These are phyloP conservation scores for Anastrepha obliqua DNA, from an alignment of 1,140 invertebrate species.

Conservation along the genomic window DNA sequence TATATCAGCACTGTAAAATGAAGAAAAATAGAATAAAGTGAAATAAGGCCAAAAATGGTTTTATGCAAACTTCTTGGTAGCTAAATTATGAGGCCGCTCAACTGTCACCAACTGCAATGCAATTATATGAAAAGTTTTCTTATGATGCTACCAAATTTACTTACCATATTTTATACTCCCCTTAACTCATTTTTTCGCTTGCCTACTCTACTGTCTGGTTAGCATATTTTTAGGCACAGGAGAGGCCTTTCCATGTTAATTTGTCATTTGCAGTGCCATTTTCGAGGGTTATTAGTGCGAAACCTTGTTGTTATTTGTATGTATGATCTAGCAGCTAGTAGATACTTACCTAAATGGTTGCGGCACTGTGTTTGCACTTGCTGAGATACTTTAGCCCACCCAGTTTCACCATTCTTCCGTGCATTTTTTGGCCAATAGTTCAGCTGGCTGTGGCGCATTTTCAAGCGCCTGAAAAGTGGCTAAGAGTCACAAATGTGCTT, in stretches of 20 bases:
- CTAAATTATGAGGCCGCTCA: slow-evolving; percentile 8
- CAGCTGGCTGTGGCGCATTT: neutral
- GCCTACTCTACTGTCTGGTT: neutral
- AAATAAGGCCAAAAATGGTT: neutral
- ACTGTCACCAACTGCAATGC: slow-evolving; percentile 1
- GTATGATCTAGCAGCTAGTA: neutral
- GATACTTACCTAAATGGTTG: neutral
- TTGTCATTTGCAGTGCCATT: slow-evolving; percentile 12
- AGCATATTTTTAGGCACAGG: neutral
- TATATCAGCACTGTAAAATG: too few species aligned
- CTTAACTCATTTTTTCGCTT: neutral
- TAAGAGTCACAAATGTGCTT: slow-evolving; percentile 35
- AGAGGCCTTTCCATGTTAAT: neutral
- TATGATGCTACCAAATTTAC: neutral
- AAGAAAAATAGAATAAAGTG: neutral
- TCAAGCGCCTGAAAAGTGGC: slow-evolving; percentile 21
- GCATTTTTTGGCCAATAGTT: neutral
- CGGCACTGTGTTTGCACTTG: neutral
- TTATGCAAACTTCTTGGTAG: neutral
- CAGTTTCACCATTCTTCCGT: neutral
- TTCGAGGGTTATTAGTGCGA: neutral
- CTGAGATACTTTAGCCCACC: neutral
- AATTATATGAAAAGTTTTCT: neutral
- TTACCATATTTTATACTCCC: neutral
- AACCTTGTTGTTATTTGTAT: slow-evolving; percentile 25